These are phyloP conservation scores for Polyploca ridens DNA, from an alignment of 2,888 invertebrate species.

Conservation along the genomic window DNA sequence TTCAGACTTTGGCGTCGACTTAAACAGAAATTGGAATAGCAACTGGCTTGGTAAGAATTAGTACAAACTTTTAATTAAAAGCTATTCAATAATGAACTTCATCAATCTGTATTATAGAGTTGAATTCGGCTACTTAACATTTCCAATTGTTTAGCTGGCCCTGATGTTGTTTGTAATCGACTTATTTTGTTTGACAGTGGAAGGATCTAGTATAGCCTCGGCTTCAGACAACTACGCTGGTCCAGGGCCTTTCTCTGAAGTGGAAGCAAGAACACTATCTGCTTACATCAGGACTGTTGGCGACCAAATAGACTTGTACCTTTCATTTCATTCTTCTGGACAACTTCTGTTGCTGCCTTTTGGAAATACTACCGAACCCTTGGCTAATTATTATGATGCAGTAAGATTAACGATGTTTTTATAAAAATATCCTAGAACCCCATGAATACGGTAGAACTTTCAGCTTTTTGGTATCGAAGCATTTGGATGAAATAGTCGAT, in stretches of 20 bases:
- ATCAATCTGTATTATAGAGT: no score
- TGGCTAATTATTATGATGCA: slow-evolving; percentile 85
- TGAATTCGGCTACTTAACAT: not conserved
- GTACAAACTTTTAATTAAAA: not conserved
- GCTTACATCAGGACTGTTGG: slow-evolving; percentile 79
- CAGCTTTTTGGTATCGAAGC: no score
- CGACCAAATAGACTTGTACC: slow-evolving; percentile 84
- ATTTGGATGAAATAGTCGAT: no score
- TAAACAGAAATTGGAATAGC: slow-evolving; percentile 91
- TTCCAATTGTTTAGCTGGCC: no score
- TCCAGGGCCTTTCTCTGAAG: slow-evolving; percentile 87
- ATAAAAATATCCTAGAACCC: no score
- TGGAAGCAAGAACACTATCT: slow-evolving; percentile 84
- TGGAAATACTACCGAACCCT: slow-evolving; percentile 85
- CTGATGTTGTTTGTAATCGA: no score
- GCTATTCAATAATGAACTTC: no score
- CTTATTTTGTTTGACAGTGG: slow-evolving; percentile 44
- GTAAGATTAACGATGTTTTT: slow-evolving; percentile 68
- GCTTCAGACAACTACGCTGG: slow-evolving; percentile 88
- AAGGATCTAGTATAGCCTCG: slow-evolving; percentile 83
- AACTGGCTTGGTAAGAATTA: slow-evolving; percentile 85
- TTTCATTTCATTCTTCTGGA: slow-evolving; percentile 90
- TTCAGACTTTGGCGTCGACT: slow-evolving; percentile 87
- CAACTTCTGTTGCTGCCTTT: slow-evolving; percentile 89
- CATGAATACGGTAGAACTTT: no score